Evolutionary conservation across 2,888 invertebrate genomes (phyloP), one percentile per base, ranked within the genome.

Genomic region (Gari tellinella): DNA sequence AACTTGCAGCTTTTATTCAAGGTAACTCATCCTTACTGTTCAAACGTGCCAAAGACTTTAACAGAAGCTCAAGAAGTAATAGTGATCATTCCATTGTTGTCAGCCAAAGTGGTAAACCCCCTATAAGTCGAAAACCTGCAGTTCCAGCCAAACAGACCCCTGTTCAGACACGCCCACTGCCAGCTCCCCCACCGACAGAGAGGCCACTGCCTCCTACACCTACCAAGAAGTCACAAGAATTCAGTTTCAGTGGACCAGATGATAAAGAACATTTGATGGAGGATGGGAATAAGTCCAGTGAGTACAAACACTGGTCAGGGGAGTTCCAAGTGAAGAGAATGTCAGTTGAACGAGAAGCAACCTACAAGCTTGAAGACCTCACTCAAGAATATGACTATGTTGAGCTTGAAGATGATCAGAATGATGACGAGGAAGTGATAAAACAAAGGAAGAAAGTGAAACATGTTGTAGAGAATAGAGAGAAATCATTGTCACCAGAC

Each of bases 321-420:
- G 80, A 73, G 15, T 72, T 74, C 65, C 78, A 68, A 52, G 72
- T 72, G 26, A 80, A 82, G 83, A 89, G 75, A 31, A 21, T 79
- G 45, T 75, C 74, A 25, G 51, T 58, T 10, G 62, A 66, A n/a
- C 52, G 41, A 43, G 38, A 45, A 14, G 60, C 48, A 51, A 40
- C 43, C 2, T 62, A 62, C 37, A 78, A 78, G 37, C 45, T 66
- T 3, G 76, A 60, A 80, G 95, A 95, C 68, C 95, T 95, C 94
- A 93, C 95, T 23, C 97, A 97, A 88, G 97, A 97, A 90, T 97
- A 97, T 90, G 97, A 97, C 92, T 98, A 98, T 90, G 97, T 97
- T n/a, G 86, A 87, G 53, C 93, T 97, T 65, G 93, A 90, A 95
- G 95, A 96, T 1, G 76, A 77, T n/a, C 31, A 60, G 43, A 43